Conservation (phyloP, 64 coral and sea anemone genomes). For the Cladopsammia gracilis region DNA sequence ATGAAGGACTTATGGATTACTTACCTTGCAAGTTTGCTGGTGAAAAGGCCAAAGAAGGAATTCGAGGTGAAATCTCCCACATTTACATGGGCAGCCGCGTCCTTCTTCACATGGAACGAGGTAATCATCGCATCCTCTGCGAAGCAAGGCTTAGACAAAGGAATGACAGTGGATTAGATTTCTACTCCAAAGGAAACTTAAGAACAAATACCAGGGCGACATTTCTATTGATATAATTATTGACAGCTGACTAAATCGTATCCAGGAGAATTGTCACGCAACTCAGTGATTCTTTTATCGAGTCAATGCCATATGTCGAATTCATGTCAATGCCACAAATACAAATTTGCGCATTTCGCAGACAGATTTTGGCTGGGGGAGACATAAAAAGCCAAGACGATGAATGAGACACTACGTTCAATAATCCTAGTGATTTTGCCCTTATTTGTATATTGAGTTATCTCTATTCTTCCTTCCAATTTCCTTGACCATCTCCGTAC, state of each 20-base stretch:
- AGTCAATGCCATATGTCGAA: too few relatives aligned
- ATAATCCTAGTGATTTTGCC: not conserved
- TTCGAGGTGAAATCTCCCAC: constrained; percentile 9
- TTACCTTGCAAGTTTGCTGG: constrained; percentile 11
- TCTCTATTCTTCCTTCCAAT: not conserved
- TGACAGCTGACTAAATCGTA: constrained; percentile 26
- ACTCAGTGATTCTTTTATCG: not conserved
- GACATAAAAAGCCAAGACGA: not conserved
- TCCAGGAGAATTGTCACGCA: constrained; percentile 18
- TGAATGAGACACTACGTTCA: not conserved
- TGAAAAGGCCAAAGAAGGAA: not conserved
- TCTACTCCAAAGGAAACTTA: not conserved
- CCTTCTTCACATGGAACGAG: constrained; percentile 1
- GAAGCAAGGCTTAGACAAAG: constrained; percentile 41
- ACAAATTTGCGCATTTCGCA: too few relatives aligned
- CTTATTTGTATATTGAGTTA: not conserved
- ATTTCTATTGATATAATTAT: not conserved
- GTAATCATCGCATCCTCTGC: constrained; percentile 46
- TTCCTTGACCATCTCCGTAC: not conserved
- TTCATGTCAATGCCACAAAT: not conserved
- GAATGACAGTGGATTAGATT: constrained; percentile 45
- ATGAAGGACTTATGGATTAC: not conserved
- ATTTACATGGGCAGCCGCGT: not conserved
- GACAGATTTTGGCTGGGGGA: too few relatives aligned
- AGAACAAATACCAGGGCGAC: not conserved